Conservation (phyloP, 2,888 invertebrate species). For the Tipula unca region DNA sequence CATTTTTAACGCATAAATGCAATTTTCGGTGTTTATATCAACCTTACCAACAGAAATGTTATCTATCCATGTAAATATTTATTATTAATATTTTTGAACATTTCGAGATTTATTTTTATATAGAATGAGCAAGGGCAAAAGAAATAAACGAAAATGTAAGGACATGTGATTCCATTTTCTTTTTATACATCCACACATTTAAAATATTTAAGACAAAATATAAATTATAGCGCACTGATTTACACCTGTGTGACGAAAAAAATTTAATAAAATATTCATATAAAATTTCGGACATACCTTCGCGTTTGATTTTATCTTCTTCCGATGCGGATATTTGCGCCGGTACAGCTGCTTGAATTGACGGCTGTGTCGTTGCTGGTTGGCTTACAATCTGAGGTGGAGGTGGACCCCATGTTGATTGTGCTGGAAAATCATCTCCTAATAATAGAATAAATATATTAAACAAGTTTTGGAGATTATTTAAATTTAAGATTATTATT, state of each 20-base stretch:
- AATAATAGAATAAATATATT: background rate
- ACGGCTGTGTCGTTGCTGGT: conserved; percentile 18
- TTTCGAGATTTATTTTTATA: background rate
- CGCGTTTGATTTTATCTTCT: conserved; percentile 32
- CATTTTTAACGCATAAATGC: background rate
- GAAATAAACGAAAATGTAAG: background rate
- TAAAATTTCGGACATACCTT: conserved; percentile 34
- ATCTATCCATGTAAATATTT: conserved; percentile 16
- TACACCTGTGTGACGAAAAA: conserved; percentile 17
- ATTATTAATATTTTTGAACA: background rate
- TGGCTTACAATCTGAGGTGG: conserved; percentile 19
- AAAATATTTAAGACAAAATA: background rate
- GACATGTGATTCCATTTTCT: background rate
- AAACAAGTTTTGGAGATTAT: background rate
- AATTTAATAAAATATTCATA: conserved; percentile 10
- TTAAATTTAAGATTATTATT: background rate
- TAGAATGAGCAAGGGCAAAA: background rate
- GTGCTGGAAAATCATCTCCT: conserved; percentile 23
- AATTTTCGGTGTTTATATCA: background rate
- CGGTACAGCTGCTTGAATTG: conserved; percentile 21
- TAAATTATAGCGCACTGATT: background rate
- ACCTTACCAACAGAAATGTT: conserved; percentile 16
- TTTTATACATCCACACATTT: background rate
- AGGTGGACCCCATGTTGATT: background rate
- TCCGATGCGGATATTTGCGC: conserved; percentile 23